Base-by-base conservation (phyloP, 1,140 invertebrate species). In the Tyrophagus putrescentiae region DNA sequence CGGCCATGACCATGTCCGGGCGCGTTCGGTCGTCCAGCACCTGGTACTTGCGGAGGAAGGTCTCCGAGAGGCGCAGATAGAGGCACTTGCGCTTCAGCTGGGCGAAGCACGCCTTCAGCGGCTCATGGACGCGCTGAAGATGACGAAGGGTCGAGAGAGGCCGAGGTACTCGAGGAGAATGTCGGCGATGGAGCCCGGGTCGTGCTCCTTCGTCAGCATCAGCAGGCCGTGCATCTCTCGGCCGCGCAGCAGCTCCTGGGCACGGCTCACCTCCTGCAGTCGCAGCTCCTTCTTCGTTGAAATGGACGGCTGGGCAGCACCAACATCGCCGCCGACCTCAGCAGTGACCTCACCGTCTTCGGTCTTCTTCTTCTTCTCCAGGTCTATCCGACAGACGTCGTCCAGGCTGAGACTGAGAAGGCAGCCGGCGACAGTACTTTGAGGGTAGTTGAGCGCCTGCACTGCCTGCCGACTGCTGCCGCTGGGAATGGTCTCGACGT, bases 1-100 rank as follows among this genome's bases (percentile, higher is more conserved):
- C 79, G 67, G 75, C 84, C 76, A 84, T 88, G 62, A 78, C 79
- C 21, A 88, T 82, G 67, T 83, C 78, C 5, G 87, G 87, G 78
- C 90, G 85, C 18, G 86, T 89, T 67, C 87, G 76, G 62, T 85
- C 79, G 0, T 83, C 79, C 56, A 90, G 72, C 39, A 95, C 82
- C 67, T 96, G 92, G 77, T 92, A 92, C 53, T 82, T 80, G 64
- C 91, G 77, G 67, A 90, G 73, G 79, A 90, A 95, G 66, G 84
- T 90, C 48, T 86, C 85, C 36, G 83, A 82, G 1, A 96, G 68
- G 70, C 79, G 80, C 28, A 94, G 68, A 68, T 81, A 82, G 18
- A 85, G 77, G 9, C 87, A 78, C 18, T 76, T 76, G 13, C 54
- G 33, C 53, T 64, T 64, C 18, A 64, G 28, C 31, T 50, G 23